A percentile compares a stretch with the other conserved stretches of the same genome.
Conservation (phyloP, 2,113 vertebrate genomes). For the Erpornis zantholeuca region DNA sequence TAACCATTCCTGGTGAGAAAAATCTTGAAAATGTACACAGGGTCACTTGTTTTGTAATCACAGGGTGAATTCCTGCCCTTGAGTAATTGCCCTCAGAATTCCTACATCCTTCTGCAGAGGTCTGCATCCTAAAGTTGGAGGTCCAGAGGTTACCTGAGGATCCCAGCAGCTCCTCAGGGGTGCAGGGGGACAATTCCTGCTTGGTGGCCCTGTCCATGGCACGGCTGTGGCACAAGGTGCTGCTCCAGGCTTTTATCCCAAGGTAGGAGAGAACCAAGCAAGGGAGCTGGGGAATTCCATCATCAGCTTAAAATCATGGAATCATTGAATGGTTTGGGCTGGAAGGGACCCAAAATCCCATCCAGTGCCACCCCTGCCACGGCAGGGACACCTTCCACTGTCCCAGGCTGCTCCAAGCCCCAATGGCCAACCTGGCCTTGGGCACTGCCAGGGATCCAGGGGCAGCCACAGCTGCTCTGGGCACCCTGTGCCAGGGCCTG, state of each 20-base stretch:
- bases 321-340: neutral
- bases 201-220: neutral
- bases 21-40: neutral
- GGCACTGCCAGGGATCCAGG: neutral
- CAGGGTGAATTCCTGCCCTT: neutral
- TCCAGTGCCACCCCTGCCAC: accelerated
- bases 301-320: neutral
- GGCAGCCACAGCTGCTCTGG: neutral
- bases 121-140: neutral
- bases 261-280: neutral
- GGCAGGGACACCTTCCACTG: neutral
- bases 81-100: neutral
- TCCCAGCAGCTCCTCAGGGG: neutral
- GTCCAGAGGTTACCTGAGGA: constrained; percentile 18
- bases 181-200: neutral
- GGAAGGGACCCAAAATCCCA: accelerated
- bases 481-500: neutral
- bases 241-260: neutral
- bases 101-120: neutral
- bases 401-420: neutral
- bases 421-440: neutral
- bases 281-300: neutral
- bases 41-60: neutral
- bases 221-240: neutral
- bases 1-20: constrained; percentile 31